Evolutionary conservation across 2,888 invertebrate genomes (phyloP), one percentile per base, ranked within the genome.

Genomic region (Timandra comae): DNA sequence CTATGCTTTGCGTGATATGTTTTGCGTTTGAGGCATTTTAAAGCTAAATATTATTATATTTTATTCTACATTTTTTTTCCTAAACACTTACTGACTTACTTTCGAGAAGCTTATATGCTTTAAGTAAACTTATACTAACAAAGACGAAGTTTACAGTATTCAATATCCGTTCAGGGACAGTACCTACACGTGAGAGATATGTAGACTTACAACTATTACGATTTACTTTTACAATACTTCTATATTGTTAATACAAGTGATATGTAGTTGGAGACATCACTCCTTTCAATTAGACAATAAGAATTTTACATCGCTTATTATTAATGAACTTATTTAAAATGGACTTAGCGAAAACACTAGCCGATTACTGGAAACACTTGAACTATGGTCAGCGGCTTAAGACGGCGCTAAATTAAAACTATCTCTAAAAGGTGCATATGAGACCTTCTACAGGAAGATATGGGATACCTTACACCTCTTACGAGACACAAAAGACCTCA

Each of bases 1-100:
- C 77, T 81, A 82, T 78, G 78, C 78, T 74, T 79, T 75, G 82
- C 81, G 80, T 84, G 84, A 84, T 85, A 84, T 85, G 82, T 85
- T 72, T 81, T 81, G 80, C 80, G 73, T 70, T 76, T 74, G 68
- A 82, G 80, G 80, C 81, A 77, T 63, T 56, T 76, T 76, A 74
- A 76, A 74, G 75, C 75, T 75, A 63, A 16, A 73, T 51, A 63
- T 57, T 33, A 38, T 43, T 38, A 39, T 47, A 44, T 54, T 44
- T 43, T 59, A 63, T 64, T 61, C 59, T 53, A 59, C 56, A 46
- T 55, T 48, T 46, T 49, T 44, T 50, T 50, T 48, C 49, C 44
- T 44, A 39, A 45, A 56, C 48, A 24, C 33, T 51, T 49, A 47
- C 42, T 33, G 42, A 16, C 16, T 46, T 47, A 48, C 29, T 38